These are phyloP conservation scores for Protaetia brevitarsis DNA, from an alignment of 1,140 invertebrate species.

Conservation along the genomic window DNA sequence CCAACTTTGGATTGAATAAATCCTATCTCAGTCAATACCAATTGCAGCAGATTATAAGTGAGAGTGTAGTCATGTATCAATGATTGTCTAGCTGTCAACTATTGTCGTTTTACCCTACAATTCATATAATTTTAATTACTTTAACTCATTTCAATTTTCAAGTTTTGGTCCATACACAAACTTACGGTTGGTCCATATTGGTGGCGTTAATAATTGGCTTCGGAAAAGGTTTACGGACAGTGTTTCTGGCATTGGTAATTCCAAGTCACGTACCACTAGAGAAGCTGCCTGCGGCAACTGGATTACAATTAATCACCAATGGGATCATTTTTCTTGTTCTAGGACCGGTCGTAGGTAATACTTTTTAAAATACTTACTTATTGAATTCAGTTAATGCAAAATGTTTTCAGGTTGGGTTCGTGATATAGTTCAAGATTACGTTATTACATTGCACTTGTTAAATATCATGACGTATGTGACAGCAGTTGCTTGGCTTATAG, in stretches of 20 bases:
- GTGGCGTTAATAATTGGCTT: conserved; percentile 60
- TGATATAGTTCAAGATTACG: conserved; percentile 54
- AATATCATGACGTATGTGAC: conserved; percentile 62
- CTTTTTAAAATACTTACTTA: not conserved
- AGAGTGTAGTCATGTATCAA: too few species aligned
- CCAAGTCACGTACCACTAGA: conserved; percentile 62
- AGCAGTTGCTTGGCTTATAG: conserved; percentile 56
- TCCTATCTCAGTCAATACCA: too few species aligned
- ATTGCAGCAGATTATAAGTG: too few species aligned
- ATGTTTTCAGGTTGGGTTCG: conserved; percentile 56
- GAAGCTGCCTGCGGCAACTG: conserved; percentile 60
- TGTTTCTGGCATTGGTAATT: conserved; percentile 65
- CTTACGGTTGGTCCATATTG: conserved; percentile 33
- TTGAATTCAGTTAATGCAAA: not conserved
- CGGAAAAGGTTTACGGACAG: conserved; percentile 62
- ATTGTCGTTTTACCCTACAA: too few species aligned
- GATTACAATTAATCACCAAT: conserved; percentile 59
- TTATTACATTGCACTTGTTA: conserved; percentile 59
- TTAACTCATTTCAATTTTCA: conserved; percentile 27
- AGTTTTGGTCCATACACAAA: conserved; percentile 41
- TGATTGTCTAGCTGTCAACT: too few species aligned
- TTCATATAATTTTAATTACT: not conserved
- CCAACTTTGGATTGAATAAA: too few species aligned
- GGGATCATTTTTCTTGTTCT: conserved; percentile 56
- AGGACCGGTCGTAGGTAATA: conserved; percentile 59